phyloP scores from a whole-genome alignment of 1,140 invertebrate genomes.

The Venustaconcha ellipsiformis region DNA sequence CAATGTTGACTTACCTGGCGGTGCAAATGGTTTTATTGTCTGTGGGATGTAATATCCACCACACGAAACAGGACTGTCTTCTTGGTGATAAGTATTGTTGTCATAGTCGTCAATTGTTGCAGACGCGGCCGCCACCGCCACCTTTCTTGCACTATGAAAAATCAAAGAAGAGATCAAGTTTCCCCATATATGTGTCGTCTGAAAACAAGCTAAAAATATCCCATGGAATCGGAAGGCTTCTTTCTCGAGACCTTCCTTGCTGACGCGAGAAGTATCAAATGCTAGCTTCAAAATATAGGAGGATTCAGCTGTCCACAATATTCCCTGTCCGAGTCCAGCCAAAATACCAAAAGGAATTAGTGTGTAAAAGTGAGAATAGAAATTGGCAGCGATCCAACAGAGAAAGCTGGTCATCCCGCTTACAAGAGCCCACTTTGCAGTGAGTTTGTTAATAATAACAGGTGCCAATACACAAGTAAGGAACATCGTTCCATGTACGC shows the following conservation, averaged over 20 bases:
- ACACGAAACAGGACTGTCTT: no score
- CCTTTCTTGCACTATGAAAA: slow-evolving; percentile 28
- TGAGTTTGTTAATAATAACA: slow-evolving; percentile 60
- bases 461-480: slow-evolving; percentile 63
- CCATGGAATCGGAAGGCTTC: slow-evolving; percentile 67
- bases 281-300: slow-evolving; percentile 66
- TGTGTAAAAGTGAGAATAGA: slow-evolving; percentile 64
- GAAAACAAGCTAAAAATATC: slow-evolving; percentile 68
- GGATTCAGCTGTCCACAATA: slow-evolving; percentile 65
- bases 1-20: no score
- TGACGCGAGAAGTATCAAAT: slow-evolving; percentile 58
- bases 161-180: slow-evolving; percentile 65
- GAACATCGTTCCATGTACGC: slow-evolving; percentile 63
- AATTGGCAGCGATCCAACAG: slow-evolving; percentile 65
- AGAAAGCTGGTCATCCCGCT: slow-evolving; percentile 62
- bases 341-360: slow-evolving; percentile 63
- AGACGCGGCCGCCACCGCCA: no score
- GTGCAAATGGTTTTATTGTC: no score
- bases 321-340: slow-evolving; percentile 64
- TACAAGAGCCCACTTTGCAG: slow-evolving; percentile 64
- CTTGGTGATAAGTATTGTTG: no score
- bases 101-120: no score
- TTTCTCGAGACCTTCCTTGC: slow-evolving; percentile 53
- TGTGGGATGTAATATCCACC: no score
- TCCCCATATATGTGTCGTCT: slow-evolving; percentile 68